Evolutionary conservation across 1,140 invertebrate genomes (phyloP).

Genomic region (Cydia splendana): DNA sequence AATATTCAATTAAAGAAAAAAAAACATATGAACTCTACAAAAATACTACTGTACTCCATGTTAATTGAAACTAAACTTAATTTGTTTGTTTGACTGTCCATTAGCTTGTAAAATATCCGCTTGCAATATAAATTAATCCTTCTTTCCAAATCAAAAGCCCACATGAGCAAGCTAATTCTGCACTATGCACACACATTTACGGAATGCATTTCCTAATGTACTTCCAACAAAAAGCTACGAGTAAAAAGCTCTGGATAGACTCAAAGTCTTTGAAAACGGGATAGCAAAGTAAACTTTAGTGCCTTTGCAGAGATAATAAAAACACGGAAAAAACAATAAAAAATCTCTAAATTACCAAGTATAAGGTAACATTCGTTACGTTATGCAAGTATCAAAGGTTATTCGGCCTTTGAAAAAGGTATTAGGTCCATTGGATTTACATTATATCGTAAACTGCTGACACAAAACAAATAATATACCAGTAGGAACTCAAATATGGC

Average conservation of each 20-base stretch:
- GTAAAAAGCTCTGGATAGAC: conserved; percentile 5
- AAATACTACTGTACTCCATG: too few relatives aligned
- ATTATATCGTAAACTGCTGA: conserved; percentile 26
- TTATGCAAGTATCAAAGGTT: not conserved
- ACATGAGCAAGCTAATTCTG: not conserved
- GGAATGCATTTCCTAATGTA: conserved; percentile 23
- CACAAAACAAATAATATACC: conserved; percentile 29
- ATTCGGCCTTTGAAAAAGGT: not conserved
- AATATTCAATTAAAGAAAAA: too few relatives aligned
- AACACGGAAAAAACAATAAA: not conserved
- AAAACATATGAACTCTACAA: too few relatives aligned
- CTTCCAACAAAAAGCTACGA: not conserved
- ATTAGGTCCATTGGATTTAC: conserved; percentile 26
- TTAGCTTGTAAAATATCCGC: not conserved
- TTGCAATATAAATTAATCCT: not conserved
- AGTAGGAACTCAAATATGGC: conserved; percentile 24
- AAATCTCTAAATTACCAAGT: not conserved
- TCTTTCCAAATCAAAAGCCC: not conserved
- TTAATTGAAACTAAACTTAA: too few relatives aligned
- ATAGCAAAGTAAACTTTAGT: not conserved
- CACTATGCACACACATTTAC: not conserved
- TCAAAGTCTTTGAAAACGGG: conserved; percentile 15
- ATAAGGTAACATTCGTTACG: not conserved
- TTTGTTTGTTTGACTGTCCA: not conserved
- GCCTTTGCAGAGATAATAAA: not conserved